Conservation (phyloP, 2,888 invertebrate genomes). For the Lymantria dispar region DNA sequence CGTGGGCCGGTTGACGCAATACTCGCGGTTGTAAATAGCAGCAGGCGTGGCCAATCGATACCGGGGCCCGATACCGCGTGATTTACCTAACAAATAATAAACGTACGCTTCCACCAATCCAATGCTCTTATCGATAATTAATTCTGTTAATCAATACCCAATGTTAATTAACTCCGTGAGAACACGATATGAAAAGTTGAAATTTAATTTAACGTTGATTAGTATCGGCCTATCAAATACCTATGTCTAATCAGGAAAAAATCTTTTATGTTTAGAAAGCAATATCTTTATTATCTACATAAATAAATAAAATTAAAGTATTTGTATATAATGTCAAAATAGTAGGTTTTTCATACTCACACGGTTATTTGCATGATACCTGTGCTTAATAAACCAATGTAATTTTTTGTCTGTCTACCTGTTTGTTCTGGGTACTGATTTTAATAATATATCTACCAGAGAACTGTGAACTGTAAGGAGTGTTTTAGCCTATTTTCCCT, state of each 20-base stretch:
- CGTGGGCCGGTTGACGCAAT: conserved; percentile 56
- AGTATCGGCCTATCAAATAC: conserved; percentile 10
- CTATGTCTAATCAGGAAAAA: neutral
- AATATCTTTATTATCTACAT: no score
- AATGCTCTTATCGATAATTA: conserved; percentile 67
- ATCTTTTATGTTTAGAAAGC: neutral
- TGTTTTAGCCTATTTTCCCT: no score
- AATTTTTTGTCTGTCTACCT: no score
- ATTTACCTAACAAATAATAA: conserved; percentile 73
- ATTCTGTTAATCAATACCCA: conserved; percentile 61
- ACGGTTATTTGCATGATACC: no score
- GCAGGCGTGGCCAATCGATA: conserved; percentile 55
- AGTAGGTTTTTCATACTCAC: no score
- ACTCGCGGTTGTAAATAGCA: conserved; percentile 51
- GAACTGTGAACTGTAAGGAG: no score
- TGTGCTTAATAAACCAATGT: no score
- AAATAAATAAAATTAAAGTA: no score
- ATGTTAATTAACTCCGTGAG: conserved; percentile 66
- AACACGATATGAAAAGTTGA: conserved; percentile 44
- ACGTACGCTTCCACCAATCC: conserved; percentile 55
- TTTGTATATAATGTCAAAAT: no score
- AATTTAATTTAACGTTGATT: conserved; percentile 36
- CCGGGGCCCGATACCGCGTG: conserved; percentile 48
- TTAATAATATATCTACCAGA: no score
- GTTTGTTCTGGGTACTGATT: no score